Evolutionary conservation across 2,888 invertebrate genomes (phyloP), one percentile per base, ranked within the genome.

Genomic region (Lobophora halterata): DNA sequence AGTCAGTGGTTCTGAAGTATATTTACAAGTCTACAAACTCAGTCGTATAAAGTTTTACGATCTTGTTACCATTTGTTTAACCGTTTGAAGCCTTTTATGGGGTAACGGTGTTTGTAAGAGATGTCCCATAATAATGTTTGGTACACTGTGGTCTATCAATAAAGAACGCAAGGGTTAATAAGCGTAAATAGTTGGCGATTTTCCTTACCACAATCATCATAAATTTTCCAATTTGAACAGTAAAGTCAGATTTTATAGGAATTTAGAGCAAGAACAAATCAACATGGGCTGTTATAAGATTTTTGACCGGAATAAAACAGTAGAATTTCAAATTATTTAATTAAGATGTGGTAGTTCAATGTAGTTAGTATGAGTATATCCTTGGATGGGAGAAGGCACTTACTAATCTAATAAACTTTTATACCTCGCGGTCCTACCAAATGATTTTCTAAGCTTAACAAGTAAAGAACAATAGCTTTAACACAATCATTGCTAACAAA

Each of bases 41-140:
- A 37, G 37, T 46, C 46, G 49, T 49, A 45, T 49, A 52, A 41
- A 38, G 30, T 32, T 52, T 52, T 42, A 52, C 41, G 48, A 52
- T 35, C 39, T 37, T 36, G 42, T 41, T 46, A 38, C 46, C 45
- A 39, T 51, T 51, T 51, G 46, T 44, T 52, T 46, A 41, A 41
- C 37, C 35, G 41, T 42, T 46, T 36, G 39, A 8, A 10, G 12
- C 11, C 29, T 10, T 43, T 39, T 31, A 35, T 34, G 19, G 34
- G 18, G 9, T 34, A 39, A 31, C 31, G 34, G 38, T 27, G 31
- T 36, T 27, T 31, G 23, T 26, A 20, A 23, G 6, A 35, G 21
- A 38, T 11, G 20, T 17, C 10, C 12, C 10, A 31, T 32, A 26
- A 36, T 31, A 26, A 36, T 41, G 35, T 36, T 27, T 32, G 35